Evolutionary conservation across 2,888 invertebrate genomes (phyloP).

Genomic region (Ophion ellenae): DNA sequence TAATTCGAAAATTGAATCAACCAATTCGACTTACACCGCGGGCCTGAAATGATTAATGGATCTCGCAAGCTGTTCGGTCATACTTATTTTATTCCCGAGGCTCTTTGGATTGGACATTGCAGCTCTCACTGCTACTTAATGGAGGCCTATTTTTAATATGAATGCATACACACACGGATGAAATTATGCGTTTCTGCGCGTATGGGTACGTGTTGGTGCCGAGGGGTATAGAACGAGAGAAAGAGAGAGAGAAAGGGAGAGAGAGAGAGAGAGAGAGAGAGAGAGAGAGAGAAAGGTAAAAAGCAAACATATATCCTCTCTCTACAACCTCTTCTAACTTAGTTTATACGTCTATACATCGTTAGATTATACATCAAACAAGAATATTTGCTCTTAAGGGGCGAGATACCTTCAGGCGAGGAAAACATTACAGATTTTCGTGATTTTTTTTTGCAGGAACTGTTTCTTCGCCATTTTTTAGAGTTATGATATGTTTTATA

Average conservation of each 20-base stretch:
- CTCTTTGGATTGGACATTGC: constrained; percentile 20
- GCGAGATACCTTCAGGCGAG: too few species aligned
- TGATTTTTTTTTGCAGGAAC: too few species aligned
- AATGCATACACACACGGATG: background rate
- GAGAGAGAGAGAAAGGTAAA: too few species aligned
- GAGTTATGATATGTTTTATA: too few species aligned
- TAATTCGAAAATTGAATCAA: constrained; percentile 2
- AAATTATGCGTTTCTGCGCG: background rate
- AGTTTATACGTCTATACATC: background rate
- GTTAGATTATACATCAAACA: constrained; percentile 1
- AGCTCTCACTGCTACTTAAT: constrained; percentile 37
- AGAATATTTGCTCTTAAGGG: background rate
- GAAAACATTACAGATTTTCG: too few species aligned
- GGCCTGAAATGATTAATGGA: background rate
- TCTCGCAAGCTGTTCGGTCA: constrained; percentile 49
- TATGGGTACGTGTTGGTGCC: too few species aligned
- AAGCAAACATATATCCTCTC: too few species aligned
- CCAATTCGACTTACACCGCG: background rate
- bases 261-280: too few species aligned
- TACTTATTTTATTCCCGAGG: constrained; percentile 55
- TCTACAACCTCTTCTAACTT: constrained; percentile 2
- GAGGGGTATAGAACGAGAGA: too few species aligned
- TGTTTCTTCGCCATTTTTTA: too few species aligned
- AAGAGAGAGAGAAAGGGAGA: too few species aligned
- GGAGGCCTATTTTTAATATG: constrained; percentile 53